Percentiles rank a stretch among this genome's conserved stretches.
These are phyloP conservation scores for Tadarida brasiliensis DNA, from an alignment of 2,797 vertebrate genomes.

Conservation along the genomic window DNA sequence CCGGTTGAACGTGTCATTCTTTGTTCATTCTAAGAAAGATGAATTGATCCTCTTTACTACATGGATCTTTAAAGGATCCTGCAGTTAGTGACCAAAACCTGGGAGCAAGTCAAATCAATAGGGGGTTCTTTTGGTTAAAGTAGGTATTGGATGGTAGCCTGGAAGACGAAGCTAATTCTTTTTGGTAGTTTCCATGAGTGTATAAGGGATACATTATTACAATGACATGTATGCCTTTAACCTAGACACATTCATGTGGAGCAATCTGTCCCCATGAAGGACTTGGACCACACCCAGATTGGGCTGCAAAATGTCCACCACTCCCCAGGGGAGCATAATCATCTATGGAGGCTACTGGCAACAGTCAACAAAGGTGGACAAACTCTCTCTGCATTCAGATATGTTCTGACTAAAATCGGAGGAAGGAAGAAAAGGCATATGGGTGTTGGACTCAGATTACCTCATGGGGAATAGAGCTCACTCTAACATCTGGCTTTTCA, in stretches of 20 bases:
- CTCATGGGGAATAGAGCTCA: slow-evolving; percentile 90
- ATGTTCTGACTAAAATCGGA: slow-evolving; percentile 90
- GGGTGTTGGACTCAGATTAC: slow-evolving; percentile 90
- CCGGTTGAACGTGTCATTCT: slow-evolving; percentile 90
- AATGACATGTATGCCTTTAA: slow-evolving; percentile 92
- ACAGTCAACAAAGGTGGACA: slow-evolving; percentile 94
- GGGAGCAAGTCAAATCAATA: slow-evolving; percentile 93
- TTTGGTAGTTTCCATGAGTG: slow-evolving; percentile 94
- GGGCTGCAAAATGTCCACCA: slow-evolving; percentile 90
- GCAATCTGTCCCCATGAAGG: slow-evolving; percentile 89
- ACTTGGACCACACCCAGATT: slow-evolving; percentile 89
- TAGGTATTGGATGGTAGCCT: slow-evolving; percentile 91
- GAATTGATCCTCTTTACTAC: slow-evolving; percentile 94
- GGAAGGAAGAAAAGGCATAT: slow-evolving; percentile 91
- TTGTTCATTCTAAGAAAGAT: slow-evolving; percentile 91
- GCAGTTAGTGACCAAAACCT: slow-evolving; percentile 90
- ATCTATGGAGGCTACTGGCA: slow-evolving; percentile 94
- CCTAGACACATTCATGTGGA: slow-evolving; percentile 92
- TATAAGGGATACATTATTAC: slow-evolving; percentile 93
- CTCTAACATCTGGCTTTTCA: slow-evolving; percentile 91
- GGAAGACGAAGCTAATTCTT: slow-evolving; percentile 92
- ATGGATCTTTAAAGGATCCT: slow-evolving; percentile 93
- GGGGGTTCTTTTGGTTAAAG: slow-evolving; percentile 92
- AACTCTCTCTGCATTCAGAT: slow-evolving; percentile 92
- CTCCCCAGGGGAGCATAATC: slow-evolving; percentile 87